phyloP scores from a whole-genome alignment of 1,140 invertebrate genomes.

The Oppia nitens region DNA sequence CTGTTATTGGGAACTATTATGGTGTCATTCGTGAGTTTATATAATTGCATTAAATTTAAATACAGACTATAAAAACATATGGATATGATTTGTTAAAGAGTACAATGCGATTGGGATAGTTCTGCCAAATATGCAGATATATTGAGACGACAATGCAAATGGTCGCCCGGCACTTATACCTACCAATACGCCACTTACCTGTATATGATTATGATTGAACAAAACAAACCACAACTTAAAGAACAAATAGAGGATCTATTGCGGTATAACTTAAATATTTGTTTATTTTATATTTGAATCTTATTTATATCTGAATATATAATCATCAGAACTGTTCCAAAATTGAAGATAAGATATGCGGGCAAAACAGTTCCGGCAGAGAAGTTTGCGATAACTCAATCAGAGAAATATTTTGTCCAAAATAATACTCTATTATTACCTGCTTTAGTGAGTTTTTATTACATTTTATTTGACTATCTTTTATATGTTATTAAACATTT shows the following conservation, averaged over 20 bases:
- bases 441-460: constrained; percentile 35
- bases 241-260: constrained; percentile 35
- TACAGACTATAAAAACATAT: not conserved
- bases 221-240: constrained; percentile 25
- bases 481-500: not conserved
- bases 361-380: constrained; percentile 93
- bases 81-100: constrained; percentile 24
- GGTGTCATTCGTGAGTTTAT: constrained; percentile 53
- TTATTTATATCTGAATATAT: constrained; percentile 6
- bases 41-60: not conserved
- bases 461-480: not conserved
- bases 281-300: constrained; percentile 1
- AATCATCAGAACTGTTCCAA: constrained; percentile 49
- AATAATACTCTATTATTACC: constrained; percentile 56
- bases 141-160: constrained; percentile 59
- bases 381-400: constrained; percentile 77
- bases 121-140: constrained; percentile 50
- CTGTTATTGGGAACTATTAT: constrained; percentile 88
- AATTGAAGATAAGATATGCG: constrained; percentile 70
- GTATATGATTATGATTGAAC: constrained; percentile 34
- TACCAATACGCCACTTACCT: constrained; percentile 72
- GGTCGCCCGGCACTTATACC: constrained; percentile 76
- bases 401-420: constrained; percentile 55
- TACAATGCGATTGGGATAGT: constrained; percentile 43
- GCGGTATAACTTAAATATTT: constrained; percentile 30